Evolutionary conservation across 2,888 invertebrate species (phyloP).

Genomic region (Folsomia manolachei): DNA sequence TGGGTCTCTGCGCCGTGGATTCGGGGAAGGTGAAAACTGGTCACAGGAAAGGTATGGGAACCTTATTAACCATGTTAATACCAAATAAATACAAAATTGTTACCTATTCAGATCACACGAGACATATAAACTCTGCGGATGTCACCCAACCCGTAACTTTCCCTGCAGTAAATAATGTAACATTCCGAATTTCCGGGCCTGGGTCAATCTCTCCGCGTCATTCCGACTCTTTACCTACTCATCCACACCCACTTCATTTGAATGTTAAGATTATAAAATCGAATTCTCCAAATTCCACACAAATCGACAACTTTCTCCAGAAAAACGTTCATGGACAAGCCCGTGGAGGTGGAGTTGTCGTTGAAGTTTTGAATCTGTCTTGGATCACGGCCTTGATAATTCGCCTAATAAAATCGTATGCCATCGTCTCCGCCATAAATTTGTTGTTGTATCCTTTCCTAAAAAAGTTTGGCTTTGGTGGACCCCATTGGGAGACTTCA

Average conservation of each 20-base stretch:
- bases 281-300: not conserved
- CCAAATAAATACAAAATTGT: no score
- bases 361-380: not conserved
- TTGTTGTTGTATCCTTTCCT: slow-evolving; percentile 19
- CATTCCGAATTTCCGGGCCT: not conserved
- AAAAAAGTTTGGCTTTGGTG: slow-evolving; percentile 27
- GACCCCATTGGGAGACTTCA: slow-evolving; percentile 23
- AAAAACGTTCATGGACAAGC: not conserved
- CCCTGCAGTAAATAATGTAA: not conserved
- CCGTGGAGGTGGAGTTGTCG: not conserved
- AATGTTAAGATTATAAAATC: not conserved
- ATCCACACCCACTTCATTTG: no score
- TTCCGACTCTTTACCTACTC: not conserved
- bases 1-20: slow-evolving; percentile 17
- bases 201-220: not conserved
- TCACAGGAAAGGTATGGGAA: not conserved
- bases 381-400: no score
- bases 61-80: no score
- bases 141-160: not conserved
- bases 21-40: no score
- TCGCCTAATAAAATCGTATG: no score
- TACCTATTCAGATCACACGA: no score
- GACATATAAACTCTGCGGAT: no score
- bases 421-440: slow-evolving; percentile 22
- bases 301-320: not conserved